Evolutionary conservation across 2,888 invertebrate species (phyloP), one percentile per base, ranked within the genome.

Genomic region (Aradus depressus): DNA sequence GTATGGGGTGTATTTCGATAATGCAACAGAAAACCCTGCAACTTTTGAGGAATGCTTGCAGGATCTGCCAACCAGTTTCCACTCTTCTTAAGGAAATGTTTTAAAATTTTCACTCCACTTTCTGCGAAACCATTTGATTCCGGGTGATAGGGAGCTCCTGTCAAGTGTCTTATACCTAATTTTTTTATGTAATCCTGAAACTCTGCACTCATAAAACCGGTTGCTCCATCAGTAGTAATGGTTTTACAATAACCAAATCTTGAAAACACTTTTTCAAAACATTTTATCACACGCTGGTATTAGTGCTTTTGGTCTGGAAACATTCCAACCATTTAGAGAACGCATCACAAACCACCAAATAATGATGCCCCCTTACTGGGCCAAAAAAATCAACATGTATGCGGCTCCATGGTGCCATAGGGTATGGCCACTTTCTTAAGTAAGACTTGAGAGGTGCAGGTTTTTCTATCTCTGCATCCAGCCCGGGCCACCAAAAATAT

Each of bases 311-410:
- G 2, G 23, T 3, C 12, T 28, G 19, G n/a, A 26, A 39, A 37
- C 14, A 39, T 42, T 49, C 49, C n/a, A 26, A 23, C 41, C 49
- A 49, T 28, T 49, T 49, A 22, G 23, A 31, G 21, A 41, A 31
- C 8, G 49, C 12, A 21, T 49, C 49, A 5, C 39, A 28, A 5
- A 49, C 31, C 3, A 49, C 14, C 22, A 49, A 26, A 19, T 18
- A 49, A 3, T 10, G 21, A 14, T 49, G 26, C 16, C 19, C 28
- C 16, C 23, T 12, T 22, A 49, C 39, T 4, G 49, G 49, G 4
- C 41, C 49, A 12, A 42, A 39, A 32, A 41, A 49, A 49, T 49
- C 49, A 18, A 10, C 16, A 28, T 49, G 49, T 6, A 49, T 42
- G 16, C 49, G 3, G 6, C 42, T 12, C 28, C 26, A 49, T 8